Conservation (phyloP, 2,888 invertebrate genomes). For the Philonicus albiceps region DNA sequence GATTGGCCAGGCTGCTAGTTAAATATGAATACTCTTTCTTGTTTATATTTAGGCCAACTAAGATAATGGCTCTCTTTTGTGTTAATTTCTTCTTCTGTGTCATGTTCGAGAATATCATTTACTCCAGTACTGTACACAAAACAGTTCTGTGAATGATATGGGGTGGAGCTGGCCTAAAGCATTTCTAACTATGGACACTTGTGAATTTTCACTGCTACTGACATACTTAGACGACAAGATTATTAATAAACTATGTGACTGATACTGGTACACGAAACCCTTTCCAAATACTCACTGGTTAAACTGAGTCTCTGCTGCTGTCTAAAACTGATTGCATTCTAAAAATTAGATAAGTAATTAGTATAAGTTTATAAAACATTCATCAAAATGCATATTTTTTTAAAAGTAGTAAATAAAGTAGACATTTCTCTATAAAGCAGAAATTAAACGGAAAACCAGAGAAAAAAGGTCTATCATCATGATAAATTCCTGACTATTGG, state of each 20-base stretch:
- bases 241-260: conserved; percentile 22
- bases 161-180: conserved; percentile 7
- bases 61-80: conserved; percentile 13
- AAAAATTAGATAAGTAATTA: too few species aligned
- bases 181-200: neutral
- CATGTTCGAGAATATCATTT: conserved; percentile 28
- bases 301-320: too few species aligned
- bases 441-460: too few species aligned
- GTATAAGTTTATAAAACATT: too few species aligned
- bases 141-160: conserved; percentile 34
- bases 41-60: conserved; percentile 8
- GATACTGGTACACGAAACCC: neutral
- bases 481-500: too few species aligned
- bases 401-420: too few species aligned
- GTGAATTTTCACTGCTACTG: conserved; percentile 14
- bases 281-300: neutral
- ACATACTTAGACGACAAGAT: conserved; percentile 15
- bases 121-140: conserved; percentile 13
- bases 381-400: too few species aligned
- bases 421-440: too few species aligned
- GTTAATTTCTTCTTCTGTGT: conserved; percentile 14
- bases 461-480: too few species aligned
- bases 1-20: neutral
- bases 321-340: too few species aligned
- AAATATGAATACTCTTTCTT: neutral